Evolutionary conservation across 2,113 vertebrate species (phyloP).

Genomic region (Otolemur garnettii): DNA sequence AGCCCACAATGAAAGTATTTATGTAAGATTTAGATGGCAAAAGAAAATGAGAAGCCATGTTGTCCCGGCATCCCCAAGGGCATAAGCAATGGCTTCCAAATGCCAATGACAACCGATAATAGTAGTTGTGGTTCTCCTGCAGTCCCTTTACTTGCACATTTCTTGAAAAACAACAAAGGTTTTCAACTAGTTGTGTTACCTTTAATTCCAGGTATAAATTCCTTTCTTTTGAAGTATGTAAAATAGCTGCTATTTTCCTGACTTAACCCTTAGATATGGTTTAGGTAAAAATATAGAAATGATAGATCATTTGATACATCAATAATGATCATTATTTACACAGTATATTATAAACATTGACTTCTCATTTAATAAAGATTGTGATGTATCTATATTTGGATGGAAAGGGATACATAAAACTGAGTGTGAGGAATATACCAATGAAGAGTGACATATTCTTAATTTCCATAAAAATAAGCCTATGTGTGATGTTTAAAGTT

Average conservation of each 20-base stretch:
- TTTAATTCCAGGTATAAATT: slow-evolving; percentile 7
- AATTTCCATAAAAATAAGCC: slow-evolving; percentile 14
- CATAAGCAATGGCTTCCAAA: slow-evolving; percentile 31
- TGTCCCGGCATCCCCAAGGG: not conserved
- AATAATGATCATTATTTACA: slow-evolving; percentile 23
- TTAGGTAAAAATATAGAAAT: not conserved
- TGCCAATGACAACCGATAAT: not conserved
- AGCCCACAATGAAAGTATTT: not conserved
- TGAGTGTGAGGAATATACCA: not conserved
- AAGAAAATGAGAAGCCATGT: slow-evolving; percentile 25
- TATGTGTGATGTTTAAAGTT: slow-evolving; percentile 12
- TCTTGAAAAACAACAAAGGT: not conserved
- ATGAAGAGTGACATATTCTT: not conserved
- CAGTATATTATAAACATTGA: not conserved
- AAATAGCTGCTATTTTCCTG: slow-evolving; percentile 13
- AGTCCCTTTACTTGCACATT: not conserved
- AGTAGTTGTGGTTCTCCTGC: not conserved
- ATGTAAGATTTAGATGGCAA: slow-evolving; percentile 4
- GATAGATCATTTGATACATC: not conserved
- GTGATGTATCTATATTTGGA: not conserved
- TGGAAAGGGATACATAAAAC: not conserved
- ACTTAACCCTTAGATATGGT: slow-evolving; percentile 3
- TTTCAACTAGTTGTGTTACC: not conserved
- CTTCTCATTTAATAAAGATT: slow-evolving; percentile 22
- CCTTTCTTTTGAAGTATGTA: not conserved